Conservation (phyloP, 1,140 invertebrate species). For the Luehdorfia chinensis region DNA sequence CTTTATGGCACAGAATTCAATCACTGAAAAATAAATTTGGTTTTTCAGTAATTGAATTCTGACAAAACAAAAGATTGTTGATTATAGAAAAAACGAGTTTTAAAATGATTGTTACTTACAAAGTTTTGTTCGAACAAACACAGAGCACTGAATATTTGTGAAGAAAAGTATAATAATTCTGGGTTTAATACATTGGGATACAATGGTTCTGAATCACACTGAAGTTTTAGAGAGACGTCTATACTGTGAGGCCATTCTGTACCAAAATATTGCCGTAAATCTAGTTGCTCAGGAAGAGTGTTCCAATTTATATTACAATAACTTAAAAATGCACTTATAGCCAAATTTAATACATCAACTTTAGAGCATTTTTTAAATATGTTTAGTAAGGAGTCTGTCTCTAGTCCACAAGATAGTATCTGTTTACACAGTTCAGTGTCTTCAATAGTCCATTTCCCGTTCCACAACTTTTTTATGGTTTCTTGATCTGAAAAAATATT, state of each 20-base stretch:
- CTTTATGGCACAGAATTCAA: too few relatives aligned
- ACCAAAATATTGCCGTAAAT: constrained; percentile 65
- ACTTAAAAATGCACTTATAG: constrained; percentile 74
- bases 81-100: too few relatives aligned
- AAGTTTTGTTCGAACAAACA: constrained; percentile 56
- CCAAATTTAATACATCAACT: constrained; percentile 34
- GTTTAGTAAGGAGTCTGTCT: constrained; percentile 28
- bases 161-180: constrained; percentile 82
- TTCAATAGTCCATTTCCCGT: constrained; percentile 45
- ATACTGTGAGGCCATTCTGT: constrained; percentile 54
- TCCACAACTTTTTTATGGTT: constrained; percentile 46
- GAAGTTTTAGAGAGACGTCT: constrained; percentile 66
- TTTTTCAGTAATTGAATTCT: too few relatives aligned
- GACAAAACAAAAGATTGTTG: too few relatives aligned
- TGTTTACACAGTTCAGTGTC: constrained; percentile 41
- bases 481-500: constrained; percentile 30
- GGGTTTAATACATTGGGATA: constrained; percentile 81
- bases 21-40: too few relatives aligned
- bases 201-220: constrained; percentile 80
- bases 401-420: constrained; percentile 31
- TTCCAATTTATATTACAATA: constrained; percentile 91
- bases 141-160: constrained; percentile 79
- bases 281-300: constrained; percentile 79
- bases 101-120: constrained; percentile 48
- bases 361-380: constrained; percentile 37